Conservation (phyloP, 2,888 invertebrate genomes). For the Stictocephala bisonia region DNA sequence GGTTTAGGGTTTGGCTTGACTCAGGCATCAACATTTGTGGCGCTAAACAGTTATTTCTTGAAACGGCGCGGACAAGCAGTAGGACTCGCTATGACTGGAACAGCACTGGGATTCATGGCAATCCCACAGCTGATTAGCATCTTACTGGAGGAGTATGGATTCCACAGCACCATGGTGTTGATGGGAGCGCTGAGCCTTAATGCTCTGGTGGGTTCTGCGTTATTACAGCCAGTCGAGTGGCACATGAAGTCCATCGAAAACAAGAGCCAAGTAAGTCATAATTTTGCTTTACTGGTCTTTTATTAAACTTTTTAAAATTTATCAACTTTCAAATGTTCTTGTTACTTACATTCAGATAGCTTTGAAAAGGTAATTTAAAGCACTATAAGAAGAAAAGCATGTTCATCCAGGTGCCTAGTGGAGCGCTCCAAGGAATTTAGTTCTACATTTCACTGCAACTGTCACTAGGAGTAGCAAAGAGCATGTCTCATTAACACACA, state of each 20-base stretch:
- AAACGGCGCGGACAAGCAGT: conserved; percentile 77
- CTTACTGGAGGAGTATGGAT: conserved; percentile 74
- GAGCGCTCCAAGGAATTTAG: no score
- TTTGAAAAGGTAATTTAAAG: no score
- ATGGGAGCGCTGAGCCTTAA: conserved; percentile 73
- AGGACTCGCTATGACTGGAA: conserved; percentile 79
- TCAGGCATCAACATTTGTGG: conserved; percentile 77
- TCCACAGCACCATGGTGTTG: conserved; percentile 72
- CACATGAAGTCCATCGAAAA: conserved; percentile 68
- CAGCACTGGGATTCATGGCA: conserved; percentile 79
- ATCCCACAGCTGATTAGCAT: conserved; percentile 78
- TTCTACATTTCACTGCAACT: no score
- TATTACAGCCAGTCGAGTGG: conserved; percentile 69
- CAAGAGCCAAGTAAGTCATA: no score
- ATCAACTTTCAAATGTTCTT: no score
- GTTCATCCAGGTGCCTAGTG: no score
- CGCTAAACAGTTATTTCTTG: conserved; percentile 78
- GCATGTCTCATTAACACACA: no score
- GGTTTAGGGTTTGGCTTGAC: conserved; percentile 78
- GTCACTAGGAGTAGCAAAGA: no score
- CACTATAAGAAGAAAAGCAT: no score
- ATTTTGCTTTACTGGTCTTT: no score
- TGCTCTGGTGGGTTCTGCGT: conserved; percentile 67
- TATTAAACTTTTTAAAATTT: no score
- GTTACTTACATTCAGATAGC: no score